These are phyloP conservation scores for Xestoiulus laeticollis DNA, from an alignment of 2,888 invertebrate genomes.

Conservation along the genomic window DNA sequence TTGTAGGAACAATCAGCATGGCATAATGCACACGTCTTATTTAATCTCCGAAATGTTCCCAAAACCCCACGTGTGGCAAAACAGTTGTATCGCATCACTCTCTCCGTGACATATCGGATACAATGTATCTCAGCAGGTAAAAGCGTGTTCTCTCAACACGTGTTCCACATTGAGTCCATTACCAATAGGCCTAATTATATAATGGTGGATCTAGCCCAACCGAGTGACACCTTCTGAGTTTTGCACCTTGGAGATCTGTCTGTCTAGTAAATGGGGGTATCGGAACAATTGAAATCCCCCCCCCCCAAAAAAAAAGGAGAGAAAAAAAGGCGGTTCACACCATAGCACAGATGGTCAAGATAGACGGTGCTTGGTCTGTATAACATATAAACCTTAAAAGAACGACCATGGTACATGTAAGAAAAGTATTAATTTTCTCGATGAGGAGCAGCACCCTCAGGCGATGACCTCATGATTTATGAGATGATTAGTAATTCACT, in stretches of 20 bases:
- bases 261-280: neutral
- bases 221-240: neutral
- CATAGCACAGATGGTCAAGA: conserved; percentile 11
- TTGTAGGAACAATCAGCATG: neutral
- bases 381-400: neutral
- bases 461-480: conserved; percentile 49
- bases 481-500: conserved; percentile 48
- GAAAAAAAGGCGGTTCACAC: neutral
- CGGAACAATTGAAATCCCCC: neutral
- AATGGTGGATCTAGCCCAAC: neutral
- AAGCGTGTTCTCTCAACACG: neutral
- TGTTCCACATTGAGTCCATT: neutral
- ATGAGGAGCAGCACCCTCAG: conserved; percentile 48
- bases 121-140: neutral
- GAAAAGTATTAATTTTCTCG: conserved; percentile 46
- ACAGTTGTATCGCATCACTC: neutral
- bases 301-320: neutral
- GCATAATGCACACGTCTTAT: neutral
- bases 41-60: neutral
- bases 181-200: neutral
- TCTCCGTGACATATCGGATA: neutral
- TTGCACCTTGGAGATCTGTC: neutral
- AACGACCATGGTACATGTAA: neutral
- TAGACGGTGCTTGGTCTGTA: neutral
- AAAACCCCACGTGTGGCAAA: conserved; percentile 17